Evolutionary conservation across 1,140 invertebrate species (phyloP), one percentile per base, ranked within the genome.

Genomic region (Latrodectus geometricus): DNA sequence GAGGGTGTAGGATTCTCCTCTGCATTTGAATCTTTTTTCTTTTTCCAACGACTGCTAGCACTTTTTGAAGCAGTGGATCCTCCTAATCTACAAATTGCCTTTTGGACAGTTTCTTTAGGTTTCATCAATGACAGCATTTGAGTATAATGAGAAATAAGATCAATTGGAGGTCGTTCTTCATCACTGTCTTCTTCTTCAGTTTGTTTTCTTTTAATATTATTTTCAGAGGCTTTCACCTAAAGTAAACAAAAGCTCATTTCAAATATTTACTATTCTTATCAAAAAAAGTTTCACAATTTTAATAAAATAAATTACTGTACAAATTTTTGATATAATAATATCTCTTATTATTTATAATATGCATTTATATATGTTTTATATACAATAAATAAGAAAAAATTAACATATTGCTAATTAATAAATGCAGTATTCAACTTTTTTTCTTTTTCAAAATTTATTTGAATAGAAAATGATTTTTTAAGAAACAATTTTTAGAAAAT

Each of bases 51-150:
- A 72, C 52, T 85, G 21, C 82, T 81, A 14, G 82, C 82, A 70
- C 65, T 88, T 61, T 52, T 56, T 11, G 78, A 87, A 11, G 76
- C 9, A 15, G 69, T 85, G 4, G 93, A 93, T 70, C 94, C 93
- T 93, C 96, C 96, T 77, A 98, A 92, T 88, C 97, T 92, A 88
- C 95, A 94, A 80, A 99, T 91, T 12, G 96, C 93, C 92, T 95
- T 96, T 61, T 95, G 93, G 66, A 99, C 95, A 15, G 94, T 96
- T 93, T 99, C 98, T 88, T 94, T 95, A 9, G 96, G 95, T 91
- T 96, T 93, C 92, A 99, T 93, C 89, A 94, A 94, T 48, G 93
- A 90, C 12, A 99, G 89, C 88, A 99, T 96, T 92, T 96, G 92
- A 91, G 94, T 94, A 88, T 96, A 96, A 14, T 94, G 92, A 70